A percentile compares a stretch with the other conserved stretches of the same genome.
phyloP scores from a whole-genome alignment of 2,888 invertebrate genomes.

The Andrena flavipes region DNA sequence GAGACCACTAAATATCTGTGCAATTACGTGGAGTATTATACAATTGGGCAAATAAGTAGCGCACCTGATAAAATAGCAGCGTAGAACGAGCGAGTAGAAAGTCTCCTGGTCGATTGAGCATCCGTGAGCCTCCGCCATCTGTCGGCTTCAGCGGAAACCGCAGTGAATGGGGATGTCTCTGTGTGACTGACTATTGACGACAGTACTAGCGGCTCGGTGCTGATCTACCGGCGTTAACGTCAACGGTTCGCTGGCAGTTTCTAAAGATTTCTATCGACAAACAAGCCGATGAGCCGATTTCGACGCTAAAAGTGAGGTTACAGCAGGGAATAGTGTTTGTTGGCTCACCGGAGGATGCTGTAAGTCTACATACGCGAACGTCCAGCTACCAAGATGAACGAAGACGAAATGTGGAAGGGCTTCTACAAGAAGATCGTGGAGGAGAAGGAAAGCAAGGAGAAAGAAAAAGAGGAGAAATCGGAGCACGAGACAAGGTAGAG shows the following conservation, averaged over 20 bases:
- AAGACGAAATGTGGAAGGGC: conserved; percentile 92
- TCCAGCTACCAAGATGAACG: conserved; percentile 85
- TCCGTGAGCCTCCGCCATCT: conserved; percentile 57
- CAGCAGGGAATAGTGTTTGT: conserved; percentile 9
- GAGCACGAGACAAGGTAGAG: conserved; percentile 89
- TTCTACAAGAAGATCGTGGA: conserved; percentile 86
- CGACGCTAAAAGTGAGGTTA: conserved; percentile 14
- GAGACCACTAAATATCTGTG: not conserved
- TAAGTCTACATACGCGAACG: not conserved
- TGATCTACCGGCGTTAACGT: conserved; percentile 57
- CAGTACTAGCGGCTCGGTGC: conserved; percentile 34
- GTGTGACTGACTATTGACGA: conserved; percentile 31
- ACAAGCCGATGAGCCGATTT: not conserved
- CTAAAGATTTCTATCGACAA: not conserved
- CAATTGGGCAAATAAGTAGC: not conserved
- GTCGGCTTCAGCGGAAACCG: conserved; percentile 24
- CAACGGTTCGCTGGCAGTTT: conserved; percentile 29
- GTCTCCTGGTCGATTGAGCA: not conserved
- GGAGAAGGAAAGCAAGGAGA: conserved; percentile 88
- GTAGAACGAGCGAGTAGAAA: not conserved
- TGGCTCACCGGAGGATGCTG: conserved; percentile 15
- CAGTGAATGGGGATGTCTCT: not conserved
- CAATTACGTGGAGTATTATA: not conserved
- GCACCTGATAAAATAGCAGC: not conserved
- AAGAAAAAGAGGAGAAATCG: conserved; percentile 87